Evolutionary conservation across 1,140 invertebrate species (phyloP), one percentile per base, ranked within the genome.

Genomic region (Cyclina sinensis): DNA sequence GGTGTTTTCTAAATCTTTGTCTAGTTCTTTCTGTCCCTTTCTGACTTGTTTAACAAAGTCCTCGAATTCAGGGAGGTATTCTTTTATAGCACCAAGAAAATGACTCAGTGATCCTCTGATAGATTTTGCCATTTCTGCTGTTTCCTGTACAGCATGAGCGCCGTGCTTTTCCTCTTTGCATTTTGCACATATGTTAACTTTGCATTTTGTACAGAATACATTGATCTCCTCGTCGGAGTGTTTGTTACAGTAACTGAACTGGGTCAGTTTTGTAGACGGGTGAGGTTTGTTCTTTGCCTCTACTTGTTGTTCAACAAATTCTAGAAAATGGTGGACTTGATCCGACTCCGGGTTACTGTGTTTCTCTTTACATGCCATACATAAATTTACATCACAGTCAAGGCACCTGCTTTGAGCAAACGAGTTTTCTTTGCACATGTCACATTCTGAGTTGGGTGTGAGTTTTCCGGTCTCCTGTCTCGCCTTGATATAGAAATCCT

Each of bases 141-240:
- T 84, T 48, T 81, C 84, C 73, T 92, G 85, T 35, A 90, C 90
- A 16, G 89, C 84, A 62, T 92, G 91, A 5, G 87, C 87, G n/a
- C 88, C 89, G 68, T 92, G 91, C 46, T 91, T 88, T 1, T 89
- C 84, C 2, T 90, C 90, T 85, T 92, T 92, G 54, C 91, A 92
- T 37, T 86, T 85, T 27, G 86, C 73, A 74, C 91, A 92, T 32
- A 92, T 90, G 30, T 87, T 81, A 14, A 88, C 74, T 62, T 92
- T 90, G 80, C 91, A 92, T 18, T 90, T 68, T 59, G 90, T 90
- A 59, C 91, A 92, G 32, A 90, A 92, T 30, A 90, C 70, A 27
- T 65, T 89, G 4, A 88, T 76, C 62, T 91, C 90, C 57, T 90
- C 73, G n/a, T 83, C 79, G 46, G 62, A 48, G 54, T 92, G 91